phyloP scores from a whole-genome alignment of 2,113 vertebrate genomes.

The Menura novaehollandiae region DNA sequence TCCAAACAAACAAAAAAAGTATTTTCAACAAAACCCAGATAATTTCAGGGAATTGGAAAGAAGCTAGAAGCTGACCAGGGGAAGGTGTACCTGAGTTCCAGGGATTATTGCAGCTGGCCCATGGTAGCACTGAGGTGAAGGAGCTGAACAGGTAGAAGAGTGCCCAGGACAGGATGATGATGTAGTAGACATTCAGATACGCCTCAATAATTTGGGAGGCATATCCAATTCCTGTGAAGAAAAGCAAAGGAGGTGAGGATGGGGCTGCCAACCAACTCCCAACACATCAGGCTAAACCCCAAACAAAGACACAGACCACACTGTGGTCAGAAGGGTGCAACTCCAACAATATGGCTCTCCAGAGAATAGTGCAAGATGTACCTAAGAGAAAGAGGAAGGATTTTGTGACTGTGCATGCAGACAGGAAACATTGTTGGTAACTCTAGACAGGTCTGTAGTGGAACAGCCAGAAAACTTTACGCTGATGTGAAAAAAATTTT shows the following conservation, averaged over 20 bases:
- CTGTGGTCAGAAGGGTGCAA: background rate
- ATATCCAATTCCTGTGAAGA: slow-evolving; percentile 82
- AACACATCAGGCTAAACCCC: background rate
- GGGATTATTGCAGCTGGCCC: slow-evolving; percentile 83
- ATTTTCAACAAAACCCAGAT: background rate
- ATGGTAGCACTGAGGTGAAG: slow-evolving; percentile 82
- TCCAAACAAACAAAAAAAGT: background rate
- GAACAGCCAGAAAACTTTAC: background rate
- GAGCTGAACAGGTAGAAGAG: slow-evolving; percentile 88
- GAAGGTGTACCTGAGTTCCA: slow-evolving; percentile 87
- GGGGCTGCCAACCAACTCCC: background rate
- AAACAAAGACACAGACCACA: background rate
- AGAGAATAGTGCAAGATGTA: background rate
- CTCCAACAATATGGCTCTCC: background rate
- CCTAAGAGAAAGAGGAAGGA: background rate
- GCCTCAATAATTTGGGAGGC: slow-evolving; percentile 84
- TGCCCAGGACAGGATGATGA: slow-evolving; percentile 88
- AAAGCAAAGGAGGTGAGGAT: background rate
- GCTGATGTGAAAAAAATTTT: background rate
- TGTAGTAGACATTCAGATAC: slow-evolving; percentile 90
- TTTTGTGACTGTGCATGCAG: background rate
- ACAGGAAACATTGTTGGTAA: background rate
- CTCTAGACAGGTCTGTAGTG: background rate
- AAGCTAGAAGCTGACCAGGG: background rate
- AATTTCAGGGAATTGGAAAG: background rate